Evolutionary conservation across 2,797 vertebrate species (phyloP).

Genomic region (Phrynocephalus guinanensis): DNA sequence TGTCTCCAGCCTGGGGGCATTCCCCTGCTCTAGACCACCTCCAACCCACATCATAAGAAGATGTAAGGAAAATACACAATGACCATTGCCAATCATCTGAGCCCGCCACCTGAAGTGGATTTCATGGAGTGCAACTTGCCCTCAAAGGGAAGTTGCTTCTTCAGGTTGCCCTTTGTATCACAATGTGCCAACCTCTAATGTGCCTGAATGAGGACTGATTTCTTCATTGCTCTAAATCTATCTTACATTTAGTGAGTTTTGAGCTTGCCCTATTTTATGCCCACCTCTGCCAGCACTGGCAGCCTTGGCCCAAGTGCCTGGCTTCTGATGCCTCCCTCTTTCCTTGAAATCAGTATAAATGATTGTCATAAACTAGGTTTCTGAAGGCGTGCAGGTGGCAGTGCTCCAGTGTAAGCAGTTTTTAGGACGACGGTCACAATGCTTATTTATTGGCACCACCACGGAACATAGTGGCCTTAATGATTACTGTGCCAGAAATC

Average conservation of each 20-base stretch:
- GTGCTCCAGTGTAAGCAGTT: slow-evolving; percentile 26
- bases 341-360: slow-evolving; percentile 43
- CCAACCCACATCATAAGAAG: no score
- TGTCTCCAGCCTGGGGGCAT: no score
- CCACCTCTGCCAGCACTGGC: neutral
- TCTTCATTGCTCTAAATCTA: neutral
- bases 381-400: slow-evolving; percentile 30
- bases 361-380: slow-evolving; percentile 32
- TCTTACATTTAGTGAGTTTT: neutral
- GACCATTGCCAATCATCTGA: no score
- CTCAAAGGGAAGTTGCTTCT: neutral
- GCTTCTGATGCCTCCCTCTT: neutral
- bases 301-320: neutral
- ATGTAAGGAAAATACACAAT: no score
- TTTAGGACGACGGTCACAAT: slow-evolving; percentile 18
- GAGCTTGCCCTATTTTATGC: slow-evolving; percentile 6
- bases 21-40: no score
- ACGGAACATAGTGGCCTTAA: slow-evolving; percentile 15
- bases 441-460: slow-evolving; percentile 28
- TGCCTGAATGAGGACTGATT: neutral
- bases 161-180: neutral
- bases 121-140: neutral
- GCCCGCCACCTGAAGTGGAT: no score
- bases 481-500: slow-evolving; percentile 18
- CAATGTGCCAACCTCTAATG: neutral